Conservation (phyloP, 37 sponge, comb jelly and placozoan genomes). For the Crambe crambe region DNA sequence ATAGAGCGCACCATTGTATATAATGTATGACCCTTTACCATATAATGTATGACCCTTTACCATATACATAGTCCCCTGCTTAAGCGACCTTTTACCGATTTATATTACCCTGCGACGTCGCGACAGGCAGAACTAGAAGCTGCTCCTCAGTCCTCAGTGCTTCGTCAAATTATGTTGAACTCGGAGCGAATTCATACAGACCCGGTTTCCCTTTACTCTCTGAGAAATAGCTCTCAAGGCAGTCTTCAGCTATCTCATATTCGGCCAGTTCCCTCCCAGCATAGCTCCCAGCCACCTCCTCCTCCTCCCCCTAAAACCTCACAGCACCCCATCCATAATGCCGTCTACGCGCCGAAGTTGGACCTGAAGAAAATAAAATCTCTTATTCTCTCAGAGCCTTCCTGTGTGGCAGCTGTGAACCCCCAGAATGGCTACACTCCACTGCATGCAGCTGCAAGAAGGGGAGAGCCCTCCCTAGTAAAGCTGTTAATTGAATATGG, state of each 20-base stretch:
- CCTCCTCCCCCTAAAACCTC: neutral
- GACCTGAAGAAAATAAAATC: constrained; percentile 7
- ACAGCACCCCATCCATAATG: constrained; percentile 18
- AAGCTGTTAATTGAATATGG: constrained; percentile 21
- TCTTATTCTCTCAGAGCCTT: constrained; percentile 13
- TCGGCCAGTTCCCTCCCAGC: neutral
- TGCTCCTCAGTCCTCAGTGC: too few species aligned
- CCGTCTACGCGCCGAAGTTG: constrained; percentile 15
- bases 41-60: too few species aligned
- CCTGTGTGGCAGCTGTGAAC: constrained; percentile 15
- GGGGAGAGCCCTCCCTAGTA: constrained; percentile 28
- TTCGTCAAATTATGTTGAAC: too few species aligned
- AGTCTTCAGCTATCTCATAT: neutral
- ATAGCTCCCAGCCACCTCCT: neutral
- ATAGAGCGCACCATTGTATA: neutral
- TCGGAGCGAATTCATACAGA: too few species aligned
- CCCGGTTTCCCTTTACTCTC: too few species aligned
- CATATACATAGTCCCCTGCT: too few species aligned
- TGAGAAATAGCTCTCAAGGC: too few species aligned
- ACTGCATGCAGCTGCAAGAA: constrained; percentile 34
- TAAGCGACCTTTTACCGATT: neutral
- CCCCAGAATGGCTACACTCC: constrained; percentile 29
- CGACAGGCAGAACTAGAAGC: too few species aligned
- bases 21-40: too few species aligned
- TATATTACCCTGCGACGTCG: neutral